Conservation (phyloP, 2,888 invertebrate species). For the Orchesella flavescens region DNA sequence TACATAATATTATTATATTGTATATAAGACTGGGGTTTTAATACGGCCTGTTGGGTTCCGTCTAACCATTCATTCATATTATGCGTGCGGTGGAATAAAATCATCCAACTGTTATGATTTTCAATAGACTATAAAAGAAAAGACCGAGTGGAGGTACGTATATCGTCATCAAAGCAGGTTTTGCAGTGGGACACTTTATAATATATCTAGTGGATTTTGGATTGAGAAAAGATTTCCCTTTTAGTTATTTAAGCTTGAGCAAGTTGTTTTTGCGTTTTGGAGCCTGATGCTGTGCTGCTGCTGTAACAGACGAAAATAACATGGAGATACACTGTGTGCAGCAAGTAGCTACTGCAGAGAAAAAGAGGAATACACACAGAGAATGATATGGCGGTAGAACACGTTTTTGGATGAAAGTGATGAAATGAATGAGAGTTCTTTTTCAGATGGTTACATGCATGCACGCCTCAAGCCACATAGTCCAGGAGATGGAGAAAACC, state of each 20-base stretch:
- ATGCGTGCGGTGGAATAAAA: background rate
- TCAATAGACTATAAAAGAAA: background rate
- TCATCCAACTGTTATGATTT: constrained; percentile 33
- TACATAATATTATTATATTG: no score
- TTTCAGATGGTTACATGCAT: constrained; percentile 35
- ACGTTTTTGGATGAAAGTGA: constrained; percentile 22
- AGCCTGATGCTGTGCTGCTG: background rate
- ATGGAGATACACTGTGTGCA: background rate
- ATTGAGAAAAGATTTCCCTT: constrained; percentile 22
- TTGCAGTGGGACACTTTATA: constrained; percentile 3
- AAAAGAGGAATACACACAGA: no score
- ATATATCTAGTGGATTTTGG: background rate
- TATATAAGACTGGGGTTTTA: no score
- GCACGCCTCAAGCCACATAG: constrained; percentile 28
- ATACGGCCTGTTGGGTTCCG: no score
- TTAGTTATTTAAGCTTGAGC: constrained; percentile 11
- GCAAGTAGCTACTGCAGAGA: no score
- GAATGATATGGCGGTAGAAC: background rate
- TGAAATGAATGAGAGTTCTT: constrained; percentile 27
- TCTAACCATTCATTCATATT: background rate
- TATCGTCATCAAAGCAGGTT: constrained; percentile 21
- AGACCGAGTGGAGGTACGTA: background rate
- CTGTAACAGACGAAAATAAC: background rate
- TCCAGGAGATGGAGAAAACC: constrained; percentile 14
- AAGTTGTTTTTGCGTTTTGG: background rate